phyloP scores from a whole-genome alignment of 2,113 vertebrate species.

The Rattus norvegicus region DNA sequence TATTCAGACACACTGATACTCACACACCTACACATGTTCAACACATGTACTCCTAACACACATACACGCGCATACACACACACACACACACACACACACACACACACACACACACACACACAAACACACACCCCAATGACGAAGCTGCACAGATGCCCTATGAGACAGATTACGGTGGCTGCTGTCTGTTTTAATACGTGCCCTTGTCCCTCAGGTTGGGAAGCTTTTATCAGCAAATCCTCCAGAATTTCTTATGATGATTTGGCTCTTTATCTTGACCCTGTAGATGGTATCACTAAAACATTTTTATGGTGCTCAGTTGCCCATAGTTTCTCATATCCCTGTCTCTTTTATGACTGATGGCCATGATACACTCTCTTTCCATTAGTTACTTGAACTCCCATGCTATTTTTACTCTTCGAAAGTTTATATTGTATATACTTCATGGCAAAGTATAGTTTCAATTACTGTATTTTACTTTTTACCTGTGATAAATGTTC shows the following conservation, averaged over 20 bases:
- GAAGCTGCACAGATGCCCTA: neutral
- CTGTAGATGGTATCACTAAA: conserved; percentile 50
- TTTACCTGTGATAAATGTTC: conserved; percentile 59
- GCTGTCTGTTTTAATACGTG: neutral
- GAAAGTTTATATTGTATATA: conserved; percentile 48
- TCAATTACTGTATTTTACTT: conserved; percentile 40
- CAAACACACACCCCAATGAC: neutral
- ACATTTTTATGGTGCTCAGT: conserved; percentile 53
- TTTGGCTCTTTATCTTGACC: conserved; percentile 18
- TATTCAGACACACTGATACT: no score
- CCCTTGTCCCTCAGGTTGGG: neutral
- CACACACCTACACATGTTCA: no score
- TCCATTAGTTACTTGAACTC: conserved; percentile 17
- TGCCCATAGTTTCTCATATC: conserved; percentile 57
- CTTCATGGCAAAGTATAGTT: conserved; percentile 44
- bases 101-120: no score
- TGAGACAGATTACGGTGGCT: neutral
- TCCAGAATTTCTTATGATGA: neutral
- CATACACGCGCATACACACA: neutral
- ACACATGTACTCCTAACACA: no score
- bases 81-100: no score
- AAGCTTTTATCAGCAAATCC: neutral
- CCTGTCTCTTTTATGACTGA: conserved; percentile 49
- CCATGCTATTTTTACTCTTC: conserved; percentile 64
- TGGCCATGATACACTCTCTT: conserved; percentile 24